Evolutionary conservation across 2,113 vertebrate genomes (phyloP).

Genomic region (Cathartes aura): DNA sequence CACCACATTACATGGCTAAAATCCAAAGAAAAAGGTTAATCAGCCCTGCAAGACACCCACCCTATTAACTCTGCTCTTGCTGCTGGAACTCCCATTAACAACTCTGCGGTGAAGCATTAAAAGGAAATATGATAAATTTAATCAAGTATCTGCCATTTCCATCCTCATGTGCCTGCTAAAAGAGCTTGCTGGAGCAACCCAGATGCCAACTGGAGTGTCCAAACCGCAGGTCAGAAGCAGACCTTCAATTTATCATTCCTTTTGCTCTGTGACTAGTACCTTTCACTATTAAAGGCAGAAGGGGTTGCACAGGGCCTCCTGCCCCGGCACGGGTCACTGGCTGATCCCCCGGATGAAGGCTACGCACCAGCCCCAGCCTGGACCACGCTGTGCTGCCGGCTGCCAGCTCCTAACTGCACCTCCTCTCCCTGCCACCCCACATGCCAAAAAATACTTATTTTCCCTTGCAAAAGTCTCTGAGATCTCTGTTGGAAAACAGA

Average conservation of each 20-base stretch:
- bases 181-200: background rate
- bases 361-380: background rate
- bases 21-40: background rate
- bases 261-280: background rate
- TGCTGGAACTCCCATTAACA: background rate
- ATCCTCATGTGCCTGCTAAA: background rate
- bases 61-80: background rate
- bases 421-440: background rate
- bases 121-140: background rate
- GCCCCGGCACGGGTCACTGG: background rate
- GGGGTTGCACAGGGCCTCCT: background rate
- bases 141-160: background rate
- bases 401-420: background rate
- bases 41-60: background rate
- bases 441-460: background rate
- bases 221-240: background rate
- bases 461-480: background rate
- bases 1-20: background rate
- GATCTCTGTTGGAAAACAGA: background rate
- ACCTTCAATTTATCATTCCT: background rate
- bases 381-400: background rate
- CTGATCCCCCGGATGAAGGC: background rate
- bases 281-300: background rate
- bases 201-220: background rate
- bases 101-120: background rate